These are phyloP conservation scores for Bombus turneri DNA, from an alignment of 1,140 invertebrate genomes.

Conservation along the genomic window DNA sequence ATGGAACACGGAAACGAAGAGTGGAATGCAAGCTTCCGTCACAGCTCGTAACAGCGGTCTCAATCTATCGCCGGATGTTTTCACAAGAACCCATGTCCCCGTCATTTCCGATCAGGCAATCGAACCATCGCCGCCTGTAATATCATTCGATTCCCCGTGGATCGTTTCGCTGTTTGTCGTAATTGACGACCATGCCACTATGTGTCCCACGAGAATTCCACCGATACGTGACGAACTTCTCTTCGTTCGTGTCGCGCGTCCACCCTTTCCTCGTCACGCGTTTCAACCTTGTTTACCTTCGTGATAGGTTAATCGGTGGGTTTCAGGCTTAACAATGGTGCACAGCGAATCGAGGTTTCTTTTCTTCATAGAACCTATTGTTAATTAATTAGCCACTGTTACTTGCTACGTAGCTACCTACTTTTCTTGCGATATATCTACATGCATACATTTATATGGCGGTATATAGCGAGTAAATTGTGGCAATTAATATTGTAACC, in stretches of 20 bases:
- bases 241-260: background rate
- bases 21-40: slow-evolving; percentile 1
- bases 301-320: slow-evolving; percentile 5
- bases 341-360: background rate
- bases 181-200: slow-evolving; percentile 19
- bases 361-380: background rate
- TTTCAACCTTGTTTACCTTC: background rate
- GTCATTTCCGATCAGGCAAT: slow-evolving; percentile 31
- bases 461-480: too few relatives aligned
- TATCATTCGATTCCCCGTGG: slow-evolving; percentile 18
- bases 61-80: slow-evolving; percentile 34
- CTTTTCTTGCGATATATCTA: background rate
- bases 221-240: background rate
- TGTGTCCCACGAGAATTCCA: slow-evolving; percentile 8
- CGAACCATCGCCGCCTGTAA: slow-evolving; percentile 19
- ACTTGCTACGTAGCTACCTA: background rate
- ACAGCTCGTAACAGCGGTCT: slow-evolving; percentile 9
- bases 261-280: background rate
- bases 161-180: slow-evolving; percentile 18
- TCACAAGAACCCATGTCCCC: background rate
- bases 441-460: too few relatives aligned
- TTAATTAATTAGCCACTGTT: background rate
- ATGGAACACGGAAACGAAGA: slow-evolving; percentile 17
- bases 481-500: too few relatives aligned
- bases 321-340: background rate